Base-by-base conservation (phyloP, 2,797 vertebrate genomes). In the Cercopithecus diana region DNA sequence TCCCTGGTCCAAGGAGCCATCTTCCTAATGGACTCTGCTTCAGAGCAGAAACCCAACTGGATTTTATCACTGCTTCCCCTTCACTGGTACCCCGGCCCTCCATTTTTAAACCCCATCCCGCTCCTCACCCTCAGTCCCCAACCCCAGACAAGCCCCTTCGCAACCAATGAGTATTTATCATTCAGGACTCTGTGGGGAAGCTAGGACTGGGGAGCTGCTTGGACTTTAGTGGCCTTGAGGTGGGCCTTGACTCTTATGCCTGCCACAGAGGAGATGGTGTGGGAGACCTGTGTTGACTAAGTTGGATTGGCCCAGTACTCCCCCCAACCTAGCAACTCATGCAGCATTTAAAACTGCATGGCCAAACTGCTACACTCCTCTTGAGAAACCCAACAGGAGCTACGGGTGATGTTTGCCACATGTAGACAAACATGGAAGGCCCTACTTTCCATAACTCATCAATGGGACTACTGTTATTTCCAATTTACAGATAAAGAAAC, bases 1-100 rank as follows among this genome's bases (percentile, higher is more conserved):
- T 70, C 92, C 43, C 1, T 50, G 67, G 88, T 6, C 79, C 12
- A 55, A 96, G 73, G 48, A n/a, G 92, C 95, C 28, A n/a, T 67
- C 7, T 8, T 0, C 24, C 93, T 95, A 4, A 33, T 67, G 45
- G 80, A 93, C 50, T 50, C 52, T 26, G 67, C n/a, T 24, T 61
- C 57, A 43, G 95, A 26, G 20, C 91, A 58, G n/a, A 10, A 36
- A 36, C 75, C 70, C 50, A 67, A 7, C 12, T 41, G 88, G 94
- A 41, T 73, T n/a, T 24, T 26, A 11, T 73, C 28, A 13, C 28
- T 90, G 82, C 86, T 86, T 84, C 73, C 36, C 79, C 20, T 93
- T 13, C 28, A 17, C 1, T 33, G 0, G 9, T 3, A 28, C 5
- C 83, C 80, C n/a, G 1, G 1, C 5, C 6, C 45, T 64, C 70